Percentiles rank a stretch among this genome's conserved stretches.
Evolutionary conservation across 2,888 invertebrate genomes (phyloP).

Genomic region (Corbicula japonica): DNA sequence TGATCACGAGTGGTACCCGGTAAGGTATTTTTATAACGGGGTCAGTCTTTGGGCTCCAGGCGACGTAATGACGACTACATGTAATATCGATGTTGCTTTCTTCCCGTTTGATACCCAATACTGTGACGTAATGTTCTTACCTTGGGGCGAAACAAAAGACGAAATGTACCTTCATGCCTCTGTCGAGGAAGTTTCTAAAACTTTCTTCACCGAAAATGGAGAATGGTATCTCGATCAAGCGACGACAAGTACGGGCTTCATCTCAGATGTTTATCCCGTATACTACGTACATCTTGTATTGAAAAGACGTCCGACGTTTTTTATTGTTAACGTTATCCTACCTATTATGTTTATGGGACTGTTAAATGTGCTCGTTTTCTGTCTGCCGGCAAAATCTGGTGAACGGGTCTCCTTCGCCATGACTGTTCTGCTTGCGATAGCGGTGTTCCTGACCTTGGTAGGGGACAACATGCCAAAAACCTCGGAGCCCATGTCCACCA

Average conservation of each 20-base stretch:
- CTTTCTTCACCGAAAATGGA: slow-evolving; percentile 60
- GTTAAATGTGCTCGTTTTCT: slow-evolving; percentile 66
- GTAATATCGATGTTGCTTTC: slow-evolving; percentile 31
- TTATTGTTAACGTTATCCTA: slow-evolving; percentile 64
- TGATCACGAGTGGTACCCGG: slow-evolving; percentile 30
- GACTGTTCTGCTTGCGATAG: slow-evolving; percentile 67
- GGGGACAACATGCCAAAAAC: slow-evolving; percentile 66
- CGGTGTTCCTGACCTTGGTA: slow-evolving; percentile 69
- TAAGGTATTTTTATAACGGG: slow-evolving; percentile 27
- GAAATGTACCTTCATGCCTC: slow-evolving; percentile 4
- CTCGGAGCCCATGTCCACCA: slow-evolving; percentile 65
- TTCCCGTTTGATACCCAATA: slow-evolving; percentile 50
- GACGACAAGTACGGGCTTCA: slow-evolving; percentile 16
- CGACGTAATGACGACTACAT: slow-evolving; percentile 36
- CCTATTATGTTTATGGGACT: slow-evolving; percentile 67
- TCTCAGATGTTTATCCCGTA: neutral
- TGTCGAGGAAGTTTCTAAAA: neutral
- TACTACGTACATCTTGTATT: slow-evolving; percentile 40
- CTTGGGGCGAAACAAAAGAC: slow-evolving; percentile 7
- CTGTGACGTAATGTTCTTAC: slow-evolving; percentile 39
- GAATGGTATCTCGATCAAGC: slow-evolving; percentile 59
- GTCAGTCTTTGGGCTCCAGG: slow-evolving; percentile 22
- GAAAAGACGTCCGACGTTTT: slow-evolving; percentile 56
- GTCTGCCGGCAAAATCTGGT: slow-evolving; percentile 64
- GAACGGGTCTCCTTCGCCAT: slow-evolving; percentile 66